Base-by-base conservation (phyloP, 2,113 vertebrate species). In the Phalacrocorax pelagicus region DNA sequence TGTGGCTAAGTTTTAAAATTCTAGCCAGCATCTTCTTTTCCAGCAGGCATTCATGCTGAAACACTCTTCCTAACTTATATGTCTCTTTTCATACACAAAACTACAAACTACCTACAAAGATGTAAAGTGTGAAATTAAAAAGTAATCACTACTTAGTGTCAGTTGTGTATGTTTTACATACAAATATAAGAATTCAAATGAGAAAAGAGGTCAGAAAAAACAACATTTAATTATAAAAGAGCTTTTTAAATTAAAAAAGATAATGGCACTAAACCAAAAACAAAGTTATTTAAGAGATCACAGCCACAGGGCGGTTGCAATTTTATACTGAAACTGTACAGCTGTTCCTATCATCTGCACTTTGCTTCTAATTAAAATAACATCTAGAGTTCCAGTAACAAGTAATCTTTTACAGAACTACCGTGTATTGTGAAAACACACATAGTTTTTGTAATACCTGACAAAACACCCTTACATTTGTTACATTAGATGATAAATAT, bases 211-310 rank as follows among this genome's bases (percentile, higher is more conserved):
- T 94, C 97, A 96, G 96, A 97, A 98, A 98, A 96, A 98, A 91
- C 29, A 86, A 44, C 67, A 81, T 98, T 98, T 98, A 98, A 97
- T 97, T 98, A 98, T 55, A 98, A 98, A 98, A 98, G 79, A 96
- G 86, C 12, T n/a, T 92, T 97, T 98, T 96, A 96, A 98, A 98
- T 93, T 97, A 93, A 97, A 96, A 97, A 94, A 95, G 69, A 85
- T 93, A 98, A 98, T 98, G 98, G 98, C 98, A 98, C 98, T 91
- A 97, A 97, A 97, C 94, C 95, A 97, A 90, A 94, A 95, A 30
- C 78, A 91, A 94, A 92, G 81, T 95, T 91, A 97, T 81, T 96
- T 88, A 94, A 96, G 77, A 81, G 86, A 94, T 97, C 70, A 62
- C 86, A 97, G 97, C 94, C 96, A 97, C 88, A 96, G 97, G 95